These are phyloP conservation scores for Melanchra persicariae DNA, from an alignment of 2,888 invertebrate species.

Conservation along the genomic window DNA sequence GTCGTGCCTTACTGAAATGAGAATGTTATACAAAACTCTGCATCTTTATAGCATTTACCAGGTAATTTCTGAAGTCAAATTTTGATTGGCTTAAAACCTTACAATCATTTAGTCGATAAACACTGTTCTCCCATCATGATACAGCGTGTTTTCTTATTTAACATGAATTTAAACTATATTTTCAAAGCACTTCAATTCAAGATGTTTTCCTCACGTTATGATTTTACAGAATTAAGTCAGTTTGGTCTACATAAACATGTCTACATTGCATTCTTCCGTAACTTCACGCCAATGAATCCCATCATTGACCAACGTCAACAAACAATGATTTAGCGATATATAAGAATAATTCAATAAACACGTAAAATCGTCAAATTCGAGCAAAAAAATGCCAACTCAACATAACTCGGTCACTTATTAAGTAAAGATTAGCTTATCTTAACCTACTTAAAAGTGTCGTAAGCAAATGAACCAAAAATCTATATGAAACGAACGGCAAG, in stretches of 20 bases:
- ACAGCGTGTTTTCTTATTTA: constrained; percentile 34
- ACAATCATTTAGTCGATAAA: background rate
- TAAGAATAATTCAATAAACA: constrained; percentile 8
- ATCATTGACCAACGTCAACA: constrained; percentile 7
- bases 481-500: constrained; percentile 61
- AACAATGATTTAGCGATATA: constrained; percentile 38
- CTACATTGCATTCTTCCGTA: constrained; percentile 27
- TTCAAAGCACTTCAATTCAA: constrained; percentile 42
- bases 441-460: constrained; percentile 54
- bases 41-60: background rate
- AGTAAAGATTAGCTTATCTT: constrained; percentile 61
- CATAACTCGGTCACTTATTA: constrained; percentile 46
- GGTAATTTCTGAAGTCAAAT: background rate
- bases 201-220: constrained; percentile 2
- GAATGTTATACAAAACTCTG: constrained; percentile 1
- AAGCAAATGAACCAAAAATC: constrained; percentile 66
- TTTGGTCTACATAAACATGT: constrained; percentile 38
- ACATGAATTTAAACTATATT: constrained; percentile 14
- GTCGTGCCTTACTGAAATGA: background rate
- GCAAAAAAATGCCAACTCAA: constrained; percentile 33
- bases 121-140: background rate
- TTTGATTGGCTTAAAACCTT: background rate
- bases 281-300: constrained; percentile 13
- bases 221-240: constrained; percentile 28
- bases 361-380: constrained; percentile 9